Conservation (phyloP, 2,113 vertebrate species). For the Dolichallabes microphthalmus region DNA sequence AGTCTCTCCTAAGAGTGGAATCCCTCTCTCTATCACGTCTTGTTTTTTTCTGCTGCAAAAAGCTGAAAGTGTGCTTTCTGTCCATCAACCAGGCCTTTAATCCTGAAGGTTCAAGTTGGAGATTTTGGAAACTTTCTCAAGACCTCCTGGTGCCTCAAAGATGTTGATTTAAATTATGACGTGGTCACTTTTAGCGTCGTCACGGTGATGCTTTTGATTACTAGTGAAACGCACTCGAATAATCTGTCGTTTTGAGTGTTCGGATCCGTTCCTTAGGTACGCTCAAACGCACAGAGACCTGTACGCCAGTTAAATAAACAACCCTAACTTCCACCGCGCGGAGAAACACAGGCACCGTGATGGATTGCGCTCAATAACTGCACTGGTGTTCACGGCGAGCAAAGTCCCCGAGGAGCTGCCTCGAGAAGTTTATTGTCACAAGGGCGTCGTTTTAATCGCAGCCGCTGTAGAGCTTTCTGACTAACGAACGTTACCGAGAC, state of each 20-base stretch:
- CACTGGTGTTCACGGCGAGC: constrained; percentile 4
- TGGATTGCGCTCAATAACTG: constrained; percentile 18
- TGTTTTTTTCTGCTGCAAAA: background rate
- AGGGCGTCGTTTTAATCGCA: background rate
- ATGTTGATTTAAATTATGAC: too few species aligned
- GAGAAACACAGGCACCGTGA: background rate
- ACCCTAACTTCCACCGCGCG: background rate
- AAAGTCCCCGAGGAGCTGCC: background rate
- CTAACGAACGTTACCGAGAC: background rate
- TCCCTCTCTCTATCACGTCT: background rate
- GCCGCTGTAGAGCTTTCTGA: background rate
- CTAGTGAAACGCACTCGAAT: too few species aligned
- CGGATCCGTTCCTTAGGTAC: background rate
- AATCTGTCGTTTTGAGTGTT: background rate
- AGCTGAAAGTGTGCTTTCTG: background rate
- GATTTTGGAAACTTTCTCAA: background rate
- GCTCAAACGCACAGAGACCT: background rate
- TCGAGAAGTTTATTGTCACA: background rate
- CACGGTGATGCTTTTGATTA: background rate
- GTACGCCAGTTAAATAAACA: constrained; percentile 7
- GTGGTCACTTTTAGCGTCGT: background rate
- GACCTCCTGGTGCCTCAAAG: background rate
- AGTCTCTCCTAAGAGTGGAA: background rate
- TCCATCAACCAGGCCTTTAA: background rate
- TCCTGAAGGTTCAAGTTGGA: background rate